Evolutionary conservation across 2,113 vertebrate species (phyloP), one percentile per base, ranked within the genome.

Genomic region (Mesoclemmys tuberculata): DNA sequence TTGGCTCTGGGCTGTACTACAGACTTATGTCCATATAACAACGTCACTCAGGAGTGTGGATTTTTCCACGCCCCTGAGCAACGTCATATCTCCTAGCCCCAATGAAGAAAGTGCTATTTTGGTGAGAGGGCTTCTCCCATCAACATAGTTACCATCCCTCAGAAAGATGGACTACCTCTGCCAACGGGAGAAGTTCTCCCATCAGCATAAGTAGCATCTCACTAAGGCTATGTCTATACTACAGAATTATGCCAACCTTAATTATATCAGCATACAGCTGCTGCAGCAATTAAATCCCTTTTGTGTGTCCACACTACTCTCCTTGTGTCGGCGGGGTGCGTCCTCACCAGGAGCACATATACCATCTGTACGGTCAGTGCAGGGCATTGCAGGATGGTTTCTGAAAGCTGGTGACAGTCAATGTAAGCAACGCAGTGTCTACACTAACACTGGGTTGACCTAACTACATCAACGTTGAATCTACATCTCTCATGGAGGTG

Each of bases 1-100:
- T 6, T 83, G 38, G 54, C 13, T 26, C 41, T 22, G 0, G 0
- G 56, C 13, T 41, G 75, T 31, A 44, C 58, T 64, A 64, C 13
- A 64, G 13, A 64, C 12, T 13, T 64, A 64, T 35, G 6, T 64
- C 12, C 2, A 2, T 31, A 29, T 64, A 61, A 61, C 27, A 29
- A 31, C 6, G 27, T 31, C 12, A 29, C 56, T 61, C 27, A 29
- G 13, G 13, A 6, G 14, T 64, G 31, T 35, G 58, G 13, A 31
- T 46, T 46, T 46, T 46, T 26, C 22, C 22, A 55, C 22, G 24
- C 22, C 22, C 9, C 9, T 55, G 22, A 55, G 54, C 4, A 4
- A 58, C 26, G 56, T 58, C 13, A 27, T 64, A 14, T 19, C 8
- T 22, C 9, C n/a, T 71, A 38, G 21, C 64, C 18, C 16, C n/a